Evolutionary conservation across 2,888 invertebrate genomes (phyloP).

Genomic region (Sarcophaga rosellei): DNA sequence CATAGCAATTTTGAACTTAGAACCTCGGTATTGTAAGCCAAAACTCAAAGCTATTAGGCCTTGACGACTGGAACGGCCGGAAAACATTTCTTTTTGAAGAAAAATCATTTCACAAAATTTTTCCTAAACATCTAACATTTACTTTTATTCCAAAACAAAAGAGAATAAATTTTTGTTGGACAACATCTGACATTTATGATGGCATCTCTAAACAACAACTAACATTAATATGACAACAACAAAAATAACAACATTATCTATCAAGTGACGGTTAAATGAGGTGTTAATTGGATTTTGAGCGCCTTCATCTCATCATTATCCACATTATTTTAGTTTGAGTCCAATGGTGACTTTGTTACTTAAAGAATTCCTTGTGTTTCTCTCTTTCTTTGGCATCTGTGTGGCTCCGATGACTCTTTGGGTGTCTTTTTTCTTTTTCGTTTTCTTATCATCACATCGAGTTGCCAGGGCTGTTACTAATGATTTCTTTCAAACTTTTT

Average conservation of each 20-base stretch:
- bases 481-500: slow-evolving; percentile 52
- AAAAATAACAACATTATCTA: slow-evolving; percentile 38
- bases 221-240: slow-evolving; percentile 22
- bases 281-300: slow-evolving; percentile 65
- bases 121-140: too few relatives aligned
- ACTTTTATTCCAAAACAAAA: too few relatives aligned
- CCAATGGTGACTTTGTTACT: slow-evolving; percentile 42
- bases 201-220: slow-evolving; percentile 26
- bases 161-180: too few relatives aligned
- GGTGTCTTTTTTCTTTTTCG: background rate
- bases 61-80: too few relatives aligned
- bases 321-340: slow-evolving; percentile 49
- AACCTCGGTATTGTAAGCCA: too few relatives aligned
- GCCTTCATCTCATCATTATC: slow-evolving; percentile 53
- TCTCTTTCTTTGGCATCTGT: background rate
- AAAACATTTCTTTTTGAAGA: too few relatives aligned
- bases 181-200: background rate
- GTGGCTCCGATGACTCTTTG: background rate
- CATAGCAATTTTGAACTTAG: too few relatives aligned
- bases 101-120: too few relatives aligned
- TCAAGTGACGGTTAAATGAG: slow-evolving; percentile 62
- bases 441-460: background rate
- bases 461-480: slow-evolving; percentile 57
- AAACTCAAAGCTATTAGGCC: too few relatives aligned
- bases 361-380: background rate